Conservation (phyloP, 2,113 vertebrate genomes). For the Toxotes jaculatrix region DNA sequence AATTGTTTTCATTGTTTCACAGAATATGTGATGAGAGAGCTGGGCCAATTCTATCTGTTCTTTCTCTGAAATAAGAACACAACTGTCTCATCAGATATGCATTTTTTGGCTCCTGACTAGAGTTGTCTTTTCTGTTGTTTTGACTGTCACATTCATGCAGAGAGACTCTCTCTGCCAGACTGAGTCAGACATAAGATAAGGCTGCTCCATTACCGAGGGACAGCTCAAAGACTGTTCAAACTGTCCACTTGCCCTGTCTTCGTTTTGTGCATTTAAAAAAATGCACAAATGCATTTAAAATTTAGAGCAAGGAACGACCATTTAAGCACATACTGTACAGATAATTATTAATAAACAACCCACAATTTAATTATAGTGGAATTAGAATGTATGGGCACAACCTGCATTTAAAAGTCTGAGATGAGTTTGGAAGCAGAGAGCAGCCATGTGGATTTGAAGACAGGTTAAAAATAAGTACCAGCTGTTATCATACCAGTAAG, state of each 20-base stretch:
- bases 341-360: slow-evolving; percentile 34
- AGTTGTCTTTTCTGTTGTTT: slow-evolving; percentile 24
- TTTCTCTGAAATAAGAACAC: slow-evolving; percentile 16
- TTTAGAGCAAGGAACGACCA: slow-evolving; percentile 21
- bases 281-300: slow-evolving; percentile 29
- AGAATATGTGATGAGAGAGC: not conserved
- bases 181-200: slow-evolving; percentile 39
- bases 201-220: slow-evolving; percentile 18
- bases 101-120: not conserved
- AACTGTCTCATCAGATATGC: not conserved
- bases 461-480: slow-evolving; percentile 31
- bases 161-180: not conserved
- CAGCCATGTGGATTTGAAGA: not conserved
- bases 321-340: not conserved
- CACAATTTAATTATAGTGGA: slow-evolving; percentile 27
- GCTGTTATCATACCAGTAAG: slow-evolving; percentile 30
- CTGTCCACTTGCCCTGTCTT: slow-evolving; percentile 18
- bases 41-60: not conserved
- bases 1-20: not conserved
- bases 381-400: slow-evolving; percentile 30
- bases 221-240: slow-evolving; percentile 16
- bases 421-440: slow-evolving; percentile 7
- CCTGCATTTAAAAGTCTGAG: slow-evolving; percentile 26
- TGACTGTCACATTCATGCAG: slow-evolving; percentile 10
- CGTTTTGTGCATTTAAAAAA: slow-evolving; percentile 46